Evolutionary conservation across 2,888 invertebrate genomes (phyloP).

Genomic region (Barypeithes pellucidus): DNA sequence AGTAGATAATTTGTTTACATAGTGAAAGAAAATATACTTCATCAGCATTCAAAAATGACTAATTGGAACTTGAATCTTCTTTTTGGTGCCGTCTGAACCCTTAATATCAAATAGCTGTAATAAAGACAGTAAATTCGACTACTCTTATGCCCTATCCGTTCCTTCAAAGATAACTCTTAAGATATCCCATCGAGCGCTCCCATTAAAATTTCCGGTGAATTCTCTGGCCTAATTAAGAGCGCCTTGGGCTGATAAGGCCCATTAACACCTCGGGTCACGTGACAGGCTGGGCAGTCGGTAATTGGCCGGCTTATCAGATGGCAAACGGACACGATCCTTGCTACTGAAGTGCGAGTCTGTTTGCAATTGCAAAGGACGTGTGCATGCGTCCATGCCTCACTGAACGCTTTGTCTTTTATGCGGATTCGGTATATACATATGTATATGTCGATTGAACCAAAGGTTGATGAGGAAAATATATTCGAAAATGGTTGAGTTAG

Average conservation of each 20-base stretch:
- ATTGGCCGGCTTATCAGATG: conserved; percentile 53
- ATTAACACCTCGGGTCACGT: conserved; percentile 55
- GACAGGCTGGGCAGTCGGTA: conserved; percentile 45
- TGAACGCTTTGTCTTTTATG: conserved; percentile 14
- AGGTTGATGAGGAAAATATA: not conserved
- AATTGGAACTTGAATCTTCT: no score
- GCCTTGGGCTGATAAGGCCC: conserved; percentile 38
- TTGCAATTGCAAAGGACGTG: conserved; percentile 31
- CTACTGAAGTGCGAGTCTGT: conserved; percentile 48
- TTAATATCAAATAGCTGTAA: no score
- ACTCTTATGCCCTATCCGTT: conserved; percentile 8
- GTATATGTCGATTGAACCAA: not conserved
- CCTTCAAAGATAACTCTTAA: conserved; percentile 6
- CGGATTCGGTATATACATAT: not conserved
- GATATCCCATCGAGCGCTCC: conserved; percentile 24
- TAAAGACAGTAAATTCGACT: no score
- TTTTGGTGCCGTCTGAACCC: no score
- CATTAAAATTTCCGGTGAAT: conserved; percentile 52
- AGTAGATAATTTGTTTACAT: no score
- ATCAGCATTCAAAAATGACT: no score
- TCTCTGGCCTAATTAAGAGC: conserved; percentile 50
- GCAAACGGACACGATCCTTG: conserved; percentile 51
- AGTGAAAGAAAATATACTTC: no score
- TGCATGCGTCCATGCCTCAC: conserved; percentile 32
- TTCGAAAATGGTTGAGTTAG: no score